These are phyloP conservation scores for Gandaritis pyraliata DNA, from an alignment of 2,888 invertebrate genomes.

Conservation along the genomic window DNA sequence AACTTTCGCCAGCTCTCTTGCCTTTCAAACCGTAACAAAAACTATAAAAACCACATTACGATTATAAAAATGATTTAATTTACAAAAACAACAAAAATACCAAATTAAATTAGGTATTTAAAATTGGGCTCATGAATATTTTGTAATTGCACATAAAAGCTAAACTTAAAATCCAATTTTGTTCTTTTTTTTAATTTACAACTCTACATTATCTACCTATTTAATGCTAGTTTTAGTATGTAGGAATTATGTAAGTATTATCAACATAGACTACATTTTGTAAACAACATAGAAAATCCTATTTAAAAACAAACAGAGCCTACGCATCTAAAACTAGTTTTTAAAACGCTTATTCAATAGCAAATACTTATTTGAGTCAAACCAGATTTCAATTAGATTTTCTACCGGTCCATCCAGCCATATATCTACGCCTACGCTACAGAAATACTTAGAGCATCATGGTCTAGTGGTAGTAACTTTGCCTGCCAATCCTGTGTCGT, in stretches of 20 bases:
- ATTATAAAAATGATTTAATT: background rate
- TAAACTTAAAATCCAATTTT: too few relatives aligned
- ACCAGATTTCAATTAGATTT: conserved; percentile 4
- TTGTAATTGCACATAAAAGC: too few relatives aligned
- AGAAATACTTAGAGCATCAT: background rate
- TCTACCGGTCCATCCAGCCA: background rate
- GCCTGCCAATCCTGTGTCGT: too few relatives aligned
- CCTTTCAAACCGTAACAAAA: conserved; percentile 23
- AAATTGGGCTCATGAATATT: too few relatives aligned
- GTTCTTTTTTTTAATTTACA: too few relatives aligned
- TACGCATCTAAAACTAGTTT: conserved; percentile 1
- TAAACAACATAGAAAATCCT: background rate
- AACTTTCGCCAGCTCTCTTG: conserved; percentile 26
- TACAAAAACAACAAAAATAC: too few relatives aligned
- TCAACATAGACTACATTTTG: too few relatives aligned
- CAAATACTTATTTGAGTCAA: background rate
- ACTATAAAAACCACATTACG: conserved; percentile 4
- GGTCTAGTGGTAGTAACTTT: too few relatives aligned
- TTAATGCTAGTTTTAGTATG: too few relatives aligned
- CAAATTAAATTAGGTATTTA: too few relatives aligned
- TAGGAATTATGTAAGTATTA: too few relatives aligned
- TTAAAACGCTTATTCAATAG: background rate
- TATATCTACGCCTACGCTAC: background rate
- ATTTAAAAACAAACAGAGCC: background rate
- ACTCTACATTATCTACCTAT: too few relatives aligned